Base-by-base conservation (phyloP, 23 tunicate species). In the Diplosoma virens region DNA sequence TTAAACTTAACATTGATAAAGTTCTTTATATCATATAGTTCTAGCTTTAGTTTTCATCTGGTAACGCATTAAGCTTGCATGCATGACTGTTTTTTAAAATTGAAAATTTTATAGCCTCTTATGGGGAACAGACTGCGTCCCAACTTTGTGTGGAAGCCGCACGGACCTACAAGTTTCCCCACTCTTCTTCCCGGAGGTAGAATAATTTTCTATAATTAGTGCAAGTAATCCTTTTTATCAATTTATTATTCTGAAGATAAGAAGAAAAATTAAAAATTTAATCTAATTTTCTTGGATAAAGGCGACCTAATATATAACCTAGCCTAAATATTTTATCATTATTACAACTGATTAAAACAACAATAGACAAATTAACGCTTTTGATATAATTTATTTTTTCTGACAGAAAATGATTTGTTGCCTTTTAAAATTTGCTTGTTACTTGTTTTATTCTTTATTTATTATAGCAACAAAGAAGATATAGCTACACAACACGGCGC, bases 71-170 rank as follows among this genome's bases (percentile, higher is more conserved):
- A n/a, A n/a, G n/a, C n/a, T n/a, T n/a, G n/a, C n/a, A n/a, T n/a
- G n/a, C n/a, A n/a, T n/a, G n/a, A n/a, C n/a, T 35, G 18, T n/a
- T 17, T 1, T 47, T 41, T 41, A 14, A 14, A 9, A 41, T 7
- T 41, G 50, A 41, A 41, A 9, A 56, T 73, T 52, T 78, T 65
- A 25, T 59, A 68, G 85, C 68, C 77, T 26, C 46, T 29, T 21
- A 24, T 55, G 35, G 77, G 80, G n/a, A 73, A 64, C 32, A 71
- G 32, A 45, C 59, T 78, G 50, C 59, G 80, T 21, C 85, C 93
- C 0, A 50, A 54, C 28, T 86, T 86, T 47, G 76, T 61, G n/a
- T 87, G 94, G 94, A 58, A 54, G 37, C 94, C 94, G 9, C 94
- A 87, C 55, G 84, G 86, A 24, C 73, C 79, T 1, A 87, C 94